A percentile compares a stretch with the other conserved stretches of the same genome.
Conservation (phyloP, 1,140 invertebrate genomes). For the Zelostemma sp. region DNA sequence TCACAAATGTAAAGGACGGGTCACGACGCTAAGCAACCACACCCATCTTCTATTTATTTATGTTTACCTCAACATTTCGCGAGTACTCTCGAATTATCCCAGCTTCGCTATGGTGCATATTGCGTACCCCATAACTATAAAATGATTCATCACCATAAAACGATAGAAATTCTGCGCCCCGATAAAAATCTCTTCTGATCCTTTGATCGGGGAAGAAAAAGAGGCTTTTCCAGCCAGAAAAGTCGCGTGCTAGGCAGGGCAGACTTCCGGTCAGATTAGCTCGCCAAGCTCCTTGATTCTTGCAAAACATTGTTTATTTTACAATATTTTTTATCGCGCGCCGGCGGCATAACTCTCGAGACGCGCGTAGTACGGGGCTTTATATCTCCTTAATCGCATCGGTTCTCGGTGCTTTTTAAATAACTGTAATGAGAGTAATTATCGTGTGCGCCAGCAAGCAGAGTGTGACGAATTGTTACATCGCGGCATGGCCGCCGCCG, state of each 20-base stretch:
- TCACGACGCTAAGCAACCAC: conserved; percentile 48
- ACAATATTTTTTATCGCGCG: conserved; percentile 12
- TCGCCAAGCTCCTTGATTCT: not conserved
- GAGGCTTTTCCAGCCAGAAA: not conserved
- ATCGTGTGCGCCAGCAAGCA: conserved; percentile 67
- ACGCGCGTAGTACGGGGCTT: conserved; percentile 31
- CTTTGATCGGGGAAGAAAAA: not conserved
- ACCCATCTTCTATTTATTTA: conserved; percentile 45
- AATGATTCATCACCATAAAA: too few species aligned
- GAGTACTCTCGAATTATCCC: conserved; percentile 12
- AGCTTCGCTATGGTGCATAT: not conserved
- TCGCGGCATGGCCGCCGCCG: conserved; percentile 47
- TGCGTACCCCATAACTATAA: not conserved
- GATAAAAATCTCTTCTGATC: not conserved
- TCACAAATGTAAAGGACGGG: conserved; percentile 37
- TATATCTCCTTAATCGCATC: conserved; percentile 41
- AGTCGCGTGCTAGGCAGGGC: conserved; percentile 3
- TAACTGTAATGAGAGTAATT: conserved; percentile 69
- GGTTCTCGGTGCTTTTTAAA: conserved; percentile 59
- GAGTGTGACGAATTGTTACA: conserved; percentile 68
- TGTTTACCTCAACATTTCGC: conserved; percentile 21
- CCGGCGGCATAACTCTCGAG: conserved; percentile 1
- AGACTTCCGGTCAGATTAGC: conserved; percentile 1
- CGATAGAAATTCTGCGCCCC: too few species aligned
- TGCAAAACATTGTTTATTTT: conserved; percentile 15